Evolutionary conservation across 2,888 invertebrate species (phyloP).

Genomic region (Yponomeuta sedellus): DNA sequence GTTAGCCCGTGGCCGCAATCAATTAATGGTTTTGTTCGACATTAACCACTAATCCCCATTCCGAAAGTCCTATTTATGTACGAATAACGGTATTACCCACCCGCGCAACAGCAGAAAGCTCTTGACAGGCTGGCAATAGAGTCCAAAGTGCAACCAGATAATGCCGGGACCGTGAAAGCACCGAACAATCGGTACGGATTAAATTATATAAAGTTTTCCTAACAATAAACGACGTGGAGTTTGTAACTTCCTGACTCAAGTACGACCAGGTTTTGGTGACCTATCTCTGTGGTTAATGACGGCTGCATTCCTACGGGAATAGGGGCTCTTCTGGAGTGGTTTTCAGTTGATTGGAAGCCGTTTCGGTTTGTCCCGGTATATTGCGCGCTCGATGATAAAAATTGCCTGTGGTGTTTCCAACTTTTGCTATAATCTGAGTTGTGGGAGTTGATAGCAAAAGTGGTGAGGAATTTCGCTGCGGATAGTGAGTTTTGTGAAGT

Average conservation of each 20-base stretch:
- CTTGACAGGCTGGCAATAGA: neutral
- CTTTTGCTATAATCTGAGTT: neutral
- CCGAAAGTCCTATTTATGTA: neutral
- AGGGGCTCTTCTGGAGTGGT: neutral
- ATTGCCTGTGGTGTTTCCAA: neutral
- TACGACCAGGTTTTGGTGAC: neutral
- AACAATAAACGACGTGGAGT: neutral
- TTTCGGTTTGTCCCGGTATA: slow-evolving; percentile 2
- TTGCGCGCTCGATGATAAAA: slow-evolving; percentile 1
- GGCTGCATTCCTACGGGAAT: neutral
- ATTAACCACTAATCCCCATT: neutral
- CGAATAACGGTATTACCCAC: neutral
- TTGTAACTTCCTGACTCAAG: neutral
- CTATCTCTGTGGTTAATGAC: neutral
- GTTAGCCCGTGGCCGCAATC: too few species aligned
- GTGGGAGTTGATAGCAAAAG: neutral
- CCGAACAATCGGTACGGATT: slow-evolving; percentile 1
- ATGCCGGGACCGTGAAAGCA: neutral
- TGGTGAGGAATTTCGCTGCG: neutral
- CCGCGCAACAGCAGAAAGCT: neutral
- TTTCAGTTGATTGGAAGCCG: slow-evolving; percentile 5
- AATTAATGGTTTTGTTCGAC: too few species aligned
- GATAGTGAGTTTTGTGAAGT: neutral
- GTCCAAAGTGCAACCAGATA: neutral
- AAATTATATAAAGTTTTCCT: slow-evolving; percentile 5